Percentiles rank a stretch among this genome's conserved stretches.
Conservation (phyloP, 2,888 invertebrate species). For the Schizotus pectinicornis region DNA sequence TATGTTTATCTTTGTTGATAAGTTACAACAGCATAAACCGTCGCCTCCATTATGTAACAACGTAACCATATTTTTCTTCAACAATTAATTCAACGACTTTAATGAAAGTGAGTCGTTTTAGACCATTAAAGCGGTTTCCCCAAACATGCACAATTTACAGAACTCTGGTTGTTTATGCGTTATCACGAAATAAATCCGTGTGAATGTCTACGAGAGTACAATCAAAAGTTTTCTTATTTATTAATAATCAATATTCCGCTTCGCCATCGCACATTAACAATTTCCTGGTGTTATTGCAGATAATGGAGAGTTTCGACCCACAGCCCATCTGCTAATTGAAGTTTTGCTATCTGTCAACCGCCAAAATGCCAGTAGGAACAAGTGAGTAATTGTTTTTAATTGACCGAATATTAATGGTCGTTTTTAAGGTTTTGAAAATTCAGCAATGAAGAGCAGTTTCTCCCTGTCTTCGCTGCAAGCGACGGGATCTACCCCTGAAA, state of each 20-base stretch:
- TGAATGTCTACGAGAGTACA: too few species aligned
- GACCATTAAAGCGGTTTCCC: too few species aligned
- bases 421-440: conserved; percentile 70
- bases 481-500: conserved; percentile 61
- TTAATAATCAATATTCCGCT: conserved; percentile 6
- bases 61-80: too few species aligned
- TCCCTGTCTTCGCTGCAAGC: conserved; percentile 82
- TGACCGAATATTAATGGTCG: neutral
- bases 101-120: too few species aligned
- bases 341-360: conserved; percentile 1
- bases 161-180: too few species aligned
- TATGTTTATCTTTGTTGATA: too few species aligned
- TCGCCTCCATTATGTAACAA: too few species aligned
- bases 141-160: too few species aligned
- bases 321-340: neutral
- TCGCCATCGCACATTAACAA: neutral
- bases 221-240: neutral
- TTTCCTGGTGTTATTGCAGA: conserved; percentile 19
- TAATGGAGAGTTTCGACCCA: neutral
- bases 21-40: too few species aligned
- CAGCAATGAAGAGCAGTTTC: conserved; percentile 77
- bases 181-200: too few species aligned
- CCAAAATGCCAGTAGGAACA: conserved; percentile 38
- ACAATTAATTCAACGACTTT: too few species aligned
- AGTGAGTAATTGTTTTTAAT: conserved; percentile 26